These are phyloP conservation scores for Lycia hirtaria DNA, from an alignment of 2,888 invertebrate species.

Conservation along the genomic window DNA sequence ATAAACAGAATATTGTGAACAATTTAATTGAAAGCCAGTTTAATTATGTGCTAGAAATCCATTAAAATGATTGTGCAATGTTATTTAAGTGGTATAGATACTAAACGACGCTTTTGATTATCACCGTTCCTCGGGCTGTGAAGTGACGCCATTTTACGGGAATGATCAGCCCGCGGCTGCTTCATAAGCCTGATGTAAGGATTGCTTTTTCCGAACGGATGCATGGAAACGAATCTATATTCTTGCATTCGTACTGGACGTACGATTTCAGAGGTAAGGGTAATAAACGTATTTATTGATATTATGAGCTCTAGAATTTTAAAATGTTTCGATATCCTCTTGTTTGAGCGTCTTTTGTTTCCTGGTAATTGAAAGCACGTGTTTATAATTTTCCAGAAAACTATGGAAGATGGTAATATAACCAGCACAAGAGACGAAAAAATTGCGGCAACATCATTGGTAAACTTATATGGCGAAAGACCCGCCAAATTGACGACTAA, in stretches of 20 bases:
- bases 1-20: conserved; percentile 72
- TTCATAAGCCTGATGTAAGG: conserved; percentile 83
- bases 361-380: conserved; percentile 73
- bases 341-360: conserved; percentile 83
- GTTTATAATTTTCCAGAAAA: conserved; percentile 80
- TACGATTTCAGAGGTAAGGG: conserved; percentile 81
- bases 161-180: conserved; percentile 85
- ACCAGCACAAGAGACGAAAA: conserved; percentile 76
- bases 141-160: conserved; percentile 86
- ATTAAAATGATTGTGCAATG: conserved; percentile 67
- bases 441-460: conserved; percentile 65
- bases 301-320: conserved; percentile 65
- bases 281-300: conserved; percentile 54
- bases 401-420: conserved; percentile 85
- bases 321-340: conserved; percentile 75
- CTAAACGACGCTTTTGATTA: conserved; percentile 71
- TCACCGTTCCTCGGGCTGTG: conserved; percentile 79
- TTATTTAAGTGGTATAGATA: conserved; percentile 61
- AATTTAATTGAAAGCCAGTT: conserved; percentile 60
- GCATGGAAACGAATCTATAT: conserved; percentile 80
- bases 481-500: conserved; percentile 71
- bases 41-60: conserved; percentile 55
- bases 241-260: conserved; percentile 83
- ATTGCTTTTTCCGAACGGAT: conserved; percentile 77
- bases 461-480: conserved; percentile 70